Conservation (phyloP, 2,797 vertebrate genomes). For the Eupleurogrammus muticus region DNA sequence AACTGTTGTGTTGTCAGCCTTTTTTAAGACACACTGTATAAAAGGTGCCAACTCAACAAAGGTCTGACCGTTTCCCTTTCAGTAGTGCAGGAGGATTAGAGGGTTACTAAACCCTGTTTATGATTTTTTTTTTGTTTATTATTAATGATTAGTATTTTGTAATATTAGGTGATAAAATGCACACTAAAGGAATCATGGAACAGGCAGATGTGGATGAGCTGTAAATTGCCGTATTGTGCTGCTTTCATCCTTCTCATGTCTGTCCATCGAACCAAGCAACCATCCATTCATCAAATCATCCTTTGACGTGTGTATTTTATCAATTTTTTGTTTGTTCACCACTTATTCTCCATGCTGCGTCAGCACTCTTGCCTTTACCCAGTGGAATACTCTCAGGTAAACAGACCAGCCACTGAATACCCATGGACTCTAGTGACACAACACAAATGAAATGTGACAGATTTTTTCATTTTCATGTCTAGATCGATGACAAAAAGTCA, state of each 20-base stretch:
- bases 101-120: background rate
- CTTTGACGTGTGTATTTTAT: conserved; percentile 77
- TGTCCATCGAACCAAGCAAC: conserved; percentile 14
- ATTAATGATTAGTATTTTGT: background rate
- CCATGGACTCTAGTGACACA: conserved; percentile 24
- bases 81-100: background rate
- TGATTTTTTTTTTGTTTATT: too few relatives aligned
- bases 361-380: conserved; percentile 83
- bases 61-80: background rate
- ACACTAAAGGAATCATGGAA: conserved; percentile 37
- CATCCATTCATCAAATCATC: conserved; percentile 37
- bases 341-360: conserved; percentile 81
- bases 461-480: background rate
- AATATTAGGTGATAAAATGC: conserved; percentile 42
- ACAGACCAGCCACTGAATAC: conserved; percentile 44
- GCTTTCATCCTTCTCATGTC: conserved; percentile 6
- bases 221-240: conserved; percentile 18
- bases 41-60: too few relatives aligned
- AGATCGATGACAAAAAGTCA: background rate
- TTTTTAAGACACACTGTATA: too few relatives aligned
- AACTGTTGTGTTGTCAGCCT: too few relatives aligned
- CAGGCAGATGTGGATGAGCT: conserved; percentile 34
- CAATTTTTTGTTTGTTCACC: conserved; percentile 78
- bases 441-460: background rate
- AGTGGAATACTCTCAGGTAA: conserved; percentile 85